A percentile compares a stretch with the other conserved stretches of the same genome.
phyloP scores from a whole-genome alignment of 92 coral and sea anemone species.

The Metridium senile region DNA sequence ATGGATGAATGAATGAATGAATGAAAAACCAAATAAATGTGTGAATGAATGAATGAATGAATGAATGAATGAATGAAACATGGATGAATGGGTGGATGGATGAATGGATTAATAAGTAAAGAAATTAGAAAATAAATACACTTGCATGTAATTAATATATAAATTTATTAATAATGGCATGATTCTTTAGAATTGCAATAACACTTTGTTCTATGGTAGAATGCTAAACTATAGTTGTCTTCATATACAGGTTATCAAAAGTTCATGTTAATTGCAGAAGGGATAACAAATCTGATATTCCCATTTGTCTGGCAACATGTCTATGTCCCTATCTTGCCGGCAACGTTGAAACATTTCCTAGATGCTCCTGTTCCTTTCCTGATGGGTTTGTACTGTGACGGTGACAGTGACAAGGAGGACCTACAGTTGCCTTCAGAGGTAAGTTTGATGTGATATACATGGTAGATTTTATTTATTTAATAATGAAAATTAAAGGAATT shows the following conservation, averaged over 20 bases:
- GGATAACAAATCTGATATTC: conserved; percentile 72
- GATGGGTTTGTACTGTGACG: conserved; percentile 88
- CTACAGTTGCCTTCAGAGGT: conserved; percentile 91
- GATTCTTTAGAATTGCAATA: too few relatives aligned
- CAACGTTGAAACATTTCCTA: conserved; percentile 86
- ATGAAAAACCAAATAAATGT: background rate
- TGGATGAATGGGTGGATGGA: background rate
- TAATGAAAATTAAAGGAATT: too few relatives aligned
- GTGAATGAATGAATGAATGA: background rate
- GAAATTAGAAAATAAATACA: background rate
- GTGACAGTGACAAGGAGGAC: conserved; percentile 67
- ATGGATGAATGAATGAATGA: background rate
- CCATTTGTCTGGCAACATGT: conserved; percentile 99
- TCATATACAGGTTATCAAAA: conserved; percentile 72
- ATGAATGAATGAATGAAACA: background rate
- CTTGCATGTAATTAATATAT: background rate
- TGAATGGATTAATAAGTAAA: background rate
- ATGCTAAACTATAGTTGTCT: too few relatives aligned
- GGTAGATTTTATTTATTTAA: too few relatives aligned
- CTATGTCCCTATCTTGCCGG: conserved; percentile 95
- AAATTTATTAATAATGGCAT: too few relatives aligned
- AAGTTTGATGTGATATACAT: too few relatives aligned
- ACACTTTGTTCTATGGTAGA: too few relatives aligned
- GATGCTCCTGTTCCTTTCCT: conserved; percentile 98
- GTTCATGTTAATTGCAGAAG: conserved; percentile 95